Conservation (phyloP, 2,888 invertebrate species). For the Hartigia nigra region DNA sequence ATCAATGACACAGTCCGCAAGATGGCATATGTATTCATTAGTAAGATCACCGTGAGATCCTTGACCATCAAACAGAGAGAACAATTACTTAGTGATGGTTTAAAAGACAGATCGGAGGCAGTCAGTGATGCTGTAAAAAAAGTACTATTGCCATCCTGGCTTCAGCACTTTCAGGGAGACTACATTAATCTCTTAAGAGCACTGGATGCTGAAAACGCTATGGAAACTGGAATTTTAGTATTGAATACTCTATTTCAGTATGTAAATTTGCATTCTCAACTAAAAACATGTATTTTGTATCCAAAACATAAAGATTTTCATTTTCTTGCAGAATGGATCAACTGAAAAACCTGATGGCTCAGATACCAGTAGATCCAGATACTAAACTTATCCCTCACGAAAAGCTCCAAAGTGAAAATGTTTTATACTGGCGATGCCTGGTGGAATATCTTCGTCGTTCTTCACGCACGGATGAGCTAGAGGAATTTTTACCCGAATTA, state of each 20-base stretch:
- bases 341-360: conserved; percentile 62
- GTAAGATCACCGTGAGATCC: conserved; percentile 69
- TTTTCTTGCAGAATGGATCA: conserved; percentile 54
- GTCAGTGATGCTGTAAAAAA: conserved; percentile 67
- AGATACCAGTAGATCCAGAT: conserved; percentile 65
- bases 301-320: conserved; percentile 24
- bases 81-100: conserved; percentile 72
- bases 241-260: conserved; percentile 71
- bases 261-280: conserved; percentile 35
- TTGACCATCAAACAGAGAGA: conserved; percentile 76
- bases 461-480: conserved; percentile 70
- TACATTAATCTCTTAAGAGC: conserved; percentile 79
- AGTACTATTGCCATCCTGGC: conserved; percentile 79
- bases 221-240: conserved; percentile 69
- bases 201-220: conserved; percentile 77
- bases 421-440: conserved; percentile 74
- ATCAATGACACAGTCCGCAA: conserved; percentile 81
- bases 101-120: conserved; percentile 72
- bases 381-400: conserved; percentile 68
- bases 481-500: conserved; percentile 77
- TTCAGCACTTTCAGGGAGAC: conserved; percentile 77
- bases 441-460: conserved; percentile 67
- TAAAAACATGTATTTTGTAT: conserved; percentile 12
- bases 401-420: conserved; percentile 69
- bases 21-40: conserved; percentile 68